These are phyloP conservation scores for Bombus cullumanus DNA, from an alignment of 1,140 invertebrate genomes.

Conservation along the genomic window DNA sequence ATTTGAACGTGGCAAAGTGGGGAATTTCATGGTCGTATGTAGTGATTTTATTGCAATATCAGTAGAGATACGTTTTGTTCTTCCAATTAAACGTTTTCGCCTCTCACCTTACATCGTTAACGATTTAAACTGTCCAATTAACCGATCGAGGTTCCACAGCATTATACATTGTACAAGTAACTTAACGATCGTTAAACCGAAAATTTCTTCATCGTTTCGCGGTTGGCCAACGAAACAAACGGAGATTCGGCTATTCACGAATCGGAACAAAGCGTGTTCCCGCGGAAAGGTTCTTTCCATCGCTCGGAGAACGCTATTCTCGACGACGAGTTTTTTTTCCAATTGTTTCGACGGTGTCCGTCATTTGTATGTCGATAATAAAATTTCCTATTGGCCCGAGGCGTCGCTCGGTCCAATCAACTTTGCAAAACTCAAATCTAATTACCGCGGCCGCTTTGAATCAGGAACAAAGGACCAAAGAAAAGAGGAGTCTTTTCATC, in stretches of 20 bases:
- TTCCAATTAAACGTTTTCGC: too few species aligned
- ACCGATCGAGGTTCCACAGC: not conserved
- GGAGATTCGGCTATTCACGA: not conserved
- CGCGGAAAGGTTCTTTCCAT: constrained; percentile 16
- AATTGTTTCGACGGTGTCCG: constrained; percentile 49
- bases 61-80: too few species aligned
- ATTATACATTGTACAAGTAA: not conserved
- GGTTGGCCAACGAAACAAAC: constrained; percentile 1
- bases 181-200: not conserved
- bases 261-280: constrained; percentile 20
- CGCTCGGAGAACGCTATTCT: constrained; percentile 3
- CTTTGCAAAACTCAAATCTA: constrained; percentile 71
- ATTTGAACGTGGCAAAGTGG: too few species aligned
- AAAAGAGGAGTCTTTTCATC: constrained; percentile 52
- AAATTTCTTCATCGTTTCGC: constrained; percentile 1
- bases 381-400: constrained; percentile 58
- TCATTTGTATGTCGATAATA: constrained; percentile 64
- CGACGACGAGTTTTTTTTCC: constrained; percentile 50
- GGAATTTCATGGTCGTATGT: too few species aligned
- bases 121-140: not conserved
- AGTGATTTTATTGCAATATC: too few species aligned
- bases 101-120: too few species aligned
- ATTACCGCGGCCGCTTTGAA: constrained; percentile 64
- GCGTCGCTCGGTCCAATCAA: constrained; percentile 60
- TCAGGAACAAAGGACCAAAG: constrained; percentile 51